Evolutionary conservation across 2,797 vertebrate genomes (phyloP).

Genomic region (Heterohyrax brucei): DNA sequence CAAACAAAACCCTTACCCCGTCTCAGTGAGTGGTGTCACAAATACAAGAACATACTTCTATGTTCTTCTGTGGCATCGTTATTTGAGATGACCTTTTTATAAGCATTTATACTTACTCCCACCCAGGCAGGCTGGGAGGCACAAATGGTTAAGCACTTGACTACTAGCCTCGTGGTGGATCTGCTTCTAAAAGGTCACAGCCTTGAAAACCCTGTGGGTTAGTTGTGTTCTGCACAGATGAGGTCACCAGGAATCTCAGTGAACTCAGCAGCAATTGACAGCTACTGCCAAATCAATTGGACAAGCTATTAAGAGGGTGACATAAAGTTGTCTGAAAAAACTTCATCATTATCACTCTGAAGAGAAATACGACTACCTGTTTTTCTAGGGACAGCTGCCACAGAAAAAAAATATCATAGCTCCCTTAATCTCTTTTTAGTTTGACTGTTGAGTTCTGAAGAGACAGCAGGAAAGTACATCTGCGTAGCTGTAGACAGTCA

Average conservation of each 20-base stretch:
- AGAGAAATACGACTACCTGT: constrained; percentile 14
- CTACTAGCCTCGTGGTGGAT: background rate
- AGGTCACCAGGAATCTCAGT: background rate
- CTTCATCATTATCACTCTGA: background rate
- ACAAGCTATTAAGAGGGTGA: background rate
- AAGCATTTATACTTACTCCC: constrained; percentile 42
- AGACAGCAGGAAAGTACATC: background rate
- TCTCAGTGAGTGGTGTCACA: constrained; percentile 25
- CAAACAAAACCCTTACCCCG: background rate
- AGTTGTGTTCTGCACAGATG: background rate
- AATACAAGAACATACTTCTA: constrained; percentile 13
- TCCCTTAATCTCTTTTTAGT: constrained; percentile 32
- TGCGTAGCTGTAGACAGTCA: background rate
- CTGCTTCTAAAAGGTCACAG: background rate
- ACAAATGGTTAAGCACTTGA: background rate
- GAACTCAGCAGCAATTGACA: background rate
- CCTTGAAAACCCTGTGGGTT: background rate
- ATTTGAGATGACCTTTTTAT: constrained; percentile 39
- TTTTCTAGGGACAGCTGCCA: background rate
- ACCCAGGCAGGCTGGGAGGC: background rate
- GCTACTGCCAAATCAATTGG: background rate
- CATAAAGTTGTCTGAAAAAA: constrained; percentile 59
- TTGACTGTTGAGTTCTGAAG: background rate
- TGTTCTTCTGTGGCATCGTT: constrained; percentile 23
- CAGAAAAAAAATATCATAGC: background rate